Conservation (phyloP, 2,113 vertebrate genomes). For the Alethe diademata region DNA sequence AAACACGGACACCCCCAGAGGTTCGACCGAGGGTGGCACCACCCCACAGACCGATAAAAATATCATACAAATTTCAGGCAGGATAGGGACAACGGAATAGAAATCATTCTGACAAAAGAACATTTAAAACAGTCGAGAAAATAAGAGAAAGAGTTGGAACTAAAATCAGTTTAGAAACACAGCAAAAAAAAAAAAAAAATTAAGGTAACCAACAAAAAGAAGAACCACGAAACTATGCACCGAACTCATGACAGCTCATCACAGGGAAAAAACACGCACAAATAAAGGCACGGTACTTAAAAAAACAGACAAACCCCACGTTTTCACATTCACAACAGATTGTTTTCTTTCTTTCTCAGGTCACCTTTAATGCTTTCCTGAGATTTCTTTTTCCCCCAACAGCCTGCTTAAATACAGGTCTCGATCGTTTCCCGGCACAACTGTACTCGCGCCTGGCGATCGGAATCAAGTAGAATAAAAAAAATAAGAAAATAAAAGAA, state of each 20-base stretch:
- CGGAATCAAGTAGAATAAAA: neutral
- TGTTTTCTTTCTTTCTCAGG: neutral
- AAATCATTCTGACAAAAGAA: neutral
- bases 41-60: neutral
- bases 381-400: neutral
- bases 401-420: neutral
- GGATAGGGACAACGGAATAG: fast-evolving
- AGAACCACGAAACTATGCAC: neutral
- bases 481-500: neutral
- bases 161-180: neutral
- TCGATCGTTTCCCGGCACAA: neutral
- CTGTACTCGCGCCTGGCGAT: neutral
- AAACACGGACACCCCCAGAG: neutral
- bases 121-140: neutral
- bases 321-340: neutral
- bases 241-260: neutral
- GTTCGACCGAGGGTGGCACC: neutral
- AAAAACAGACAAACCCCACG: neutral
- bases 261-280: neutral
- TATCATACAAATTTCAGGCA: neutral
- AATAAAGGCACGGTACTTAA: neutral
- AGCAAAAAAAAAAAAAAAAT: neutral
- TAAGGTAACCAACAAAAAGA: neutral
- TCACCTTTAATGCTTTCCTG: neutral
- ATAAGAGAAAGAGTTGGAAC: neutral